These are phyloP conservation scores for Pogonognathellus flavescens DNA, from an alignment of 1,140 invertebrate species.

Conservation along the genomic window DNA sequence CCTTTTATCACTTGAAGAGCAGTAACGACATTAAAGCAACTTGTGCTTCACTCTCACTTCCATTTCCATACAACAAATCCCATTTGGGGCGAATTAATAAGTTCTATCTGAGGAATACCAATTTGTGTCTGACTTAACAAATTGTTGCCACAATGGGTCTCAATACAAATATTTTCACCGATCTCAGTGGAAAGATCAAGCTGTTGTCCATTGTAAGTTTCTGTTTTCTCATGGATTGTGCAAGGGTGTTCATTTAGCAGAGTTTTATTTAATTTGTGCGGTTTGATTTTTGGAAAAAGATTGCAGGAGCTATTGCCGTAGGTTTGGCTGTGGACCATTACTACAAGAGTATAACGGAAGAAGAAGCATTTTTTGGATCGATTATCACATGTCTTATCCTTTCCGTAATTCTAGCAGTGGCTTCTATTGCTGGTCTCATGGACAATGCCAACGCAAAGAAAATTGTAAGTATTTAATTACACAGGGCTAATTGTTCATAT, in stretches of 20 bases:
- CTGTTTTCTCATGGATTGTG: neutral
- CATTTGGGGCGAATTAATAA: neutral
- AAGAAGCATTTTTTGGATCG: constrained; percentile 39
- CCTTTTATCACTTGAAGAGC: neutral
- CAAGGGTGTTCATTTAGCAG: neutral
- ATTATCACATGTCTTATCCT: constrained; percentile 31
- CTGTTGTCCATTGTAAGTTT: constrained; percentile 31
- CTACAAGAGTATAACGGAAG: neutral
- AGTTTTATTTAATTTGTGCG: neutral
- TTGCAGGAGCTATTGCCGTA: constrained; percentile 17
- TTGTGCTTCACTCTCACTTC: neutral
- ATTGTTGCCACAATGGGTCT: neutral
- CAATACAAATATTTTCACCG: constrained; percentile 10
- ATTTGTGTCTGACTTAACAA: neutral
- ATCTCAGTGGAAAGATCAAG: constrained; percentile 1
- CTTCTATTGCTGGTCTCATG: constrained; percentile 16
- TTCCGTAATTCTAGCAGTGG: constrained; percentile 19
- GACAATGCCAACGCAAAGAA: constrained; percentile 37
- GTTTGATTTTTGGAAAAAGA: neutral
- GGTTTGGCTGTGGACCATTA: constrained; percentile 28
- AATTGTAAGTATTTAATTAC: constrained; percentile 42
- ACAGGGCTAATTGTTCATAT: too few species aligned
- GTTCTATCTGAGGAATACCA: neutral
- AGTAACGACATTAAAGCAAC: neutral
- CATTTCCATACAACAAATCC: neutral